Percentiles rank a stretch among this genome's conserved stretches.
phyloP scores from a whole-genome alignment of 2,113 vertebrate species.

The Dicaeum eximium region DNA sequence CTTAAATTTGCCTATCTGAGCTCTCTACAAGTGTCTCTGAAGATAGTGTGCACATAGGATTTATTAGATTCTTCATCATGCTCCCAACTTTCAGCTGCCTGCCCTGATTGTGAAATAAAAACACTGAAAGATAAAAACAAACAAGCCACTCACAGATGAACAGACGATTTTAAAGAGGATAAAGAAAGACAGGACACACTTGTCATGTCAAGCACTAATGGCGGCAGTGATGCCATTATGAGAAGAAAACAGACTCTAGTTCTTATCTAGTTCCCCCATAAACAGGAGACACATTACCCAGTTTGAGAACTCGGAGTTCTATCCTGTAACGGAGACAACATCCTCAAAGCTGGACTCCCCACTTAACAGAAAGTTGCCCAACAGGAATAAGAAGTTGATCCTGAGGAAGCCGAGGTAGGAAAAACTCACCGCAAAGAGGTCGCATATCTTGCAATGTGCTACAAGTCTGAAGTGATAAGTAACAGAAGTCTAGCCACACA shows the following conservation, averaged over 20 bases:
- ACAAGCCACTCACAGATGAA: not conserved
- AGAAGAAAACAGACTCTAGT: not conserved
- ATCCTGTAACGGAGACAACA: not conserved
- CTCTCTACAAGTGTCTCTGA: not conserved
- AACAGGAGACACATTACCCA: not conserved
- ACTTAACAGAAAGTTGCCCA: not conserved
- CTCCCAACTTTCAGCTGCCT: not conserved
- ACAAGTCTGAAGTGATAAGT: not conserved
- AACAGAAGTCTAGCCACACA: not conserved
- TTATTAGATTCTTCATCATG: not conserved
- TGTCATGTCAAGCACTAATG: not conserved
- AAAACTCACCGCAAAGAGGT: not conserved
- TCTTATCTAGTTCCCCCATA: not conserved
- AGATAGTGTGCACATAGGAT: accelerated
- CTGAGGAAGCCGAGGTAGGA: not conserved
- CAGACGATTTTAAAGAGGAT: not conserved
- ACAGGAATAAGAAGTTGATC: not conserved
- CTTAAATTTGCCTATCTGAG: not conserved
- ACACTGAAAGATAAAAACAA: not conserved
- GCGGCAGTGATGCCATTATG: not conserved
- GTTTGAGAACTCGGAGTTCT: not conserved
- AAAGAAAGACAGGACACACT: not conserved
- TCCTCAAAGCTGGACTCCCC: not conserved
- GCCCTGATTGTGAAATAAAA: not conserved
- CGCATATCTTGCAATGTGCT: not conserved